These are phyloP conservation scores for Nyctibius bracteatus DNA, from an alignment of 2,113 vertebrate genomes.

Conservation along the genomic window DNA sequence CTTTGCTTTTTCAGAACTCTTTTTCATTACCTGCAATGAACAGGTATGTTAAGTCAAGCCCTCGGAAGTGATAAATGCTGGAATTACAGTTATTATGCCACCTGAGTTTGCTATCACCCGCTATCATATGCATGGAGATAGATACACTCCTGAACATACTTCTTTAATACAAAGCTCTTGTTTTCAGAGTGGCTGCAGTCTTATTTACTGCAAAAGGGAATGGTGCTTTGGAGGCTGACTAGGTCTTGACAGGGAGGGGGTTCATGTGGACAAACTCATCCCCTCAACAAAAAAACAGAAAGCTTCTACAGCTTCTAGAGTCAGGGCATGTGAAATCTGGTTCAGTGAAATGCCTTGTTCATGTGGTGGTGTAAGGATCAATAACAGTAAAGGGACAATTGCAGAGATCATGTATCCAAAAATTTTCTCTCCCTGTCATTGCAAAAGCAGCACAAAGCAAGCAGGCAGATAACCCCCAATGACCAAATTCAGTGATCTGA, in stretches of 20 bases:
- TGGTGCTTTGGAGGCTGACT: background rate
- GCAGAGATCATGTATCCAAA: background rate
- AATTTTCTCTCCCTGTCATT: background rate
- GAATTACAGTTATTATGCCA: background rate
- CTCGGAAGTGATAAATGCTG: background rate
- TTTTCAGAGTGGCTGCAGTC: background rate
- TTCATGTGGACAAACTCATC: background rate
- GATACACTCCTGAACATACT: background rate
- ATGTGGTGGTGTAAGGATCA: background rate
- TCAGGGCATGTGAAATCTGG: background rate
- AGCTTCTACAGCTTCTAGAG: background rate
- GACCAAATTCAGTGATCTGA: background rate
- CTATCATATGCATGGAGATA: background rate
- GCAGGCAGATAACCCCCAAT: background rate
- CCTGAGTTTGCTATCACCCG: background rate
- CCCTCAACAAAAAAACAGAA: background rate
- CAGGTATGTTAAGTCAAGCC: background rate
- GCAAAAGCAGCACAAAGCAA: background rate
- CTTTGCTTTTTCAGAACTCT: background rate
- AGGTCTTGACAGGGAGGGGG: fast-evolving
- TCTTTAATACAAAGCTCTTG: background rate
- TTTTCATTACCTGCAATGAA: background rate
- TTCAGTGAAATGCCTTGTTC: background rate
- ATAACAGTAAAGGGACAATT: background rate
- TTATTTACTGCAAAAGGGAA: background rate